Evolutionary conservation across 1,140 invertebrate genomes (phyloP), one percentile per base, ranked within the genome.

Genomic region (Drosophila grimshawi): DNA sequence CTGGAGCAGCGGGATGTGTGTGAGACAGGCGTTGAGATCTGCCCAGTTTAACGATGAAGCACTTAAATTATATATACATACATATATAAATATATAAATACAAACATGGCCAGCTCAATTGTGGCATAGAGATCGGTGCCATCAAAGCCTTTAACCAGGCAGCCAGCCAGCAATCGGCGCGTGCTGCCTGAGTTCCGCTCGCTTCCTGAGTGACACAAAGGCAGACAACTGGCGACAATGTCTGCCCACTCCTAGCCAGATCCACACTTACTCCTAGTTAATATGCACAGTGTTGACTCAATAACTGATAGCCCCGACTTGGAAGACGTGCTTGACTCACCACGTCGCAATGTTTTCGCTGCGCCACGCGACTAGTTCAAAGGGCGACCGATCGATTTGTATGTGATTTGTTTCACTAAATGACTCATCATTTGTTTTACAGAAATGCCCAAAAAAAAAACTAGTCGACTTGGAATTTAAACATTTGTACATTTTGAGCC

Each of bases 361-460:
- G 27, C 67, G 64, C 76, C 82, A 86, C 61, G 82, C 82, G 82
- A 63, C 83, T 7, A 82, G 82, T 86, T 86, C 82, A 86, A 86
- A 86, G 77, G 70, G 73, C 59, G 29, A 33, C 80, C 80, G 79
- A 72, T 62, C 49, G 46, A 45, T 29, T 48, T 39, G 70, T 69
- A 75, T 83, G 61, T 59, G 63, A 63, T 48, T 69, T 88, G 57
- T 73, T 70, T 67, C 56, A 45, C 46, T 45, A 73, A 83, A 73
- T 86, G 83, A 86, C 49, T 86, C 82, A 86, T 77, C 72, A 52
- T n/a, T 39, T 2, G 27, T 7, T 46, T 52, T 43, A 35, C 3
- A 48, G 19, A 48, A 55, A 55, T 53, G 11, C 8, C 57, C 66
- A 37, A 53, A 56, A 35, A 39, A 2, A 3, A 33, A 53, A 11